Evolutionary conservation across 2,113 vertebrate genomes (phyloP), one percentile per base, ranked within the genome.

Genomic region (Macquaria ambigua): DNA sequence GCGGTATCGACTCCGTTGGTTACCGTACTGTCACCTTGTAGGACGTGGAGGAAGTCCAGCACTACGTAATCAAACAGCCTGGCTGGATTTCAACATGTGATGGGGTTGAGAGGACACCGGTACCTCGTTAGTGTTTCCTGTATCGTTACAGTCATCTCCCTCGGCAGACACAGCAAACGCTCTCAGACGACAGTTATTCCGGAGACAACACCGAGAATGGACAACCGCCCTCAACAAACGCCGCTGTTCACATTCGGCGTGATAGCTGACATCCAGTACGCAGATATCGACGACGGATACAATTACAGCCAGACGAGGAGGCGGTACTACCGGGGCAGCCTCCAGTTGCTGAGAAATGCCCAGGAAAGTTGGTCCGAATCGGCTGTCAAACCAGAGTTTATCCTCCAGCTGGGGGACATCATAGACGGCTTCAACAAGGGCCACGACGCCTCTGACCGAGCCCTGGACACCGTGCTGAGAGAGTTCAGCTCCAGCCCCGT

Each of bases 391-490:
- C 95, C 96, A 0, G 82, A 81, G 0, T 98, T 97, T 46, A 96
- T 98, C 48, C 93, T 99, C 39, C 98, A 99, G 95, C 96, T 99
- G 7, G 98, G 98, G 0, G 98, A 99, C 62, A 74, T 97, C n/a
- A 97, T 99, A 3, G 98, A 99, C 41, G 98, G 98, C 1, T 94
- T 94, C n/a, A 99, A 99, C 37, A 95, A 94, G 1, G 71, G 77
- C 4, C 61, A 85, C 25, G 92, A 90, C 15, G 70, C 92, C 1
- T 96, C 98, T 0, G 94, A 96, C 6, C 46, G 25, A 0, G 96
- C 98, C 0, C 92, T 99, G 28, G 89, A 91, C 53, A 74, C 77
- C 11, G 97, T 99, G 25, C 82, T 98, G 90, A 77, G 23, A 0
- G 95, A 90, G 15, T 94, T 99, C 77, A 48, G 91, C 75, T 92